Evolutionary conservation across 2,888 invertebrate genomes (phyloP), one percentile per base, ranked within the genome.

Genomic region (Cryptus viduatorius): DNA sequence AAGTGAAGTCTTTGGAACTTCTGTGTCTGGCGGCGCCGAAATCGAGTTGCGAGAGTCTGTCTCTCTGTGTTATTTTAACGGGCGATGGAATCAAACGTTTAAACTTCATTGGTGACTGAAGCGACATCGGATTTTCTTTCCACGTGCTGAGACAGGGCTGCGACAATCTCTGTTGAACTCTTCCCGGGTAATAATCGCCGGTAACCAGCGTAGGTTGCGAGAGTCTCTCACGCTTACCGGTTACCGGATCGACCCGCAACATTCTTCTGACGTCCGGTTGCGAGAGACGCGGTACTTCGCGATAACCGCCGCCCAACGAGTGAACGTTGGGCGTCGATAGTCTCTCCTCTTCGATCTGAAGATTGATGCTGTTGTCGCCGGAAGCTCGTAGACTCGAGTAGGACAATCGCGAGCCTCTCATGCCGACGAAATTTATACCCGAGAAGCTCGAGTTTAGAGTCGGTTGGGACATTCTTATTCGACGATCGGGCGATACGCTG

Each of bases 401-500:
- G 0, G 92, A 93, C 8, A 92, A 82, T 10, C 91, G 87, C 0
- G 90, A 85, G n/a, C 89, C 89, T 4, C 88, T 88, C 50, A 89
- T 88, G 0, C 91, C 90, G 29, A 84, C 83, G 53, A 91, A 91
- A 65, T 90, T 91, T 29, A 92, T 91, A 0, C 90, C 84, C 1
- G 89, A 90, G 76, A 91, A 93, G 16, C 91, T 90, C 8, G 90
- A 88, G 82, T 91, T 90, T 10, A 93, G 83, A 0, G 90, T 92
- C 0, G 93, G 93, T 61, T 93, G 93, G 0, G 93, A 93, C 92
- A 93, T 92, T 48, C 93, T 86, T 19, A 90, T 90, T 10, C 93
- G 88, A 31, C 91, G 89, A 56, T 93, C 93, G 0, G 87, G 86
- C 4, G 86, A 87, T 3, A 84, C 59, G 87, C 86, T 83, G 29